Evolutionary conservation across 2,888 invertebrate genomes (phyloP).

Genomic region (Acleris sparsana): DNA sequence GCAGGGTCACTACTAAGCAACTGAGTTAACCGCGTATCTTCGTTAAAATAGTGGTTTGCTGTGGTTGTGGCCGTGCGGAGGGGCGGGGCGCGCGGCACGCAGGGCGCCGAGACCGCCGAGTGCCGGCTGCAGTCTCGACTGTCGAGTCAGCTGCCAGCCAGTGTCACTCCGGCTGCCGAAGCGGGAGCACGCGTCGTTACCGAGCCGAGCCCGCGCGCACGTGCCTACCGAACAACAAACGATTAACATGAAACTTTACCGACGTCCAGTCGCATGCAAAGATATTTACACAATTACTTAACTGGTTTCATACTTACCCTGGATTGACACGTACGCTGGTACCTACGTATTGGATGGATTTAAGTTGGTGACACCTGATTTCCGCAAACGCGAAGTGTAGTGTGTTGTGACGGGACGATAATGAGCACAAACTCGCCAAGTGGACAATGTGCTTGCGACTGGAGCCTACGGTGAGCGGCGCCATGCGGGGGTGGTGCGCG

Average conservation of each 20-base stretch:
- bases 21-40: background rate
- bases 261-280: background rate
- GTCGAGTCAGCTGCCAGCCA: slow-evolving; percentile 39
- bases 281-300: slow-evolving; percentile 7
- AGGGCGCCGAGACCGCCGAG: slow-evolving; percentile 21
- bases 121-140: slow-evolving; percentile 39
- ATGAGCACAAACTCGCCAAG: slow-evolving; percentile 18
- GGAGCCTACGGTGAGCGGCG: slow-evolving; percentile 38
- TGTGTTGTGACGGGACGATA: slow-evolving; percentile 17
- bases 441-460: slow-evolving; percentile 36
- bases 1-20: background rate
- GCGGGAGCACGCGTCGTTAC: slow-evolving; percentile 51
- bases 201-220: slow-evolving; percentile 47
- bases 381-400: background rate
- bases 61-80: background rate
- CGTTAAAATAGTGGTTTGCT: background rate
- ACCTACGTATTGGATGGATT: slow-evolving; percentile 11
- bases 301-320: background rate
- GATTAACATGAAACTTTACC: slow-evolving; percentile 10
- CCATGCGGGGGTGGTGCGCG: slow-evolving; percentile 48
- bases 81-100: slow-evolving; percentile 17
- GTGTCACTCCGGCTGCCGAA: slow-evolving; percentile 46
- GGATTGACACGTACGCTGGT: slow-evolving; percentile 8
- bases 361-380: slow-evolving; percentile 8
- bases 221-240: slow-evolving; percentile 49